A percentile compares a stretch with the other conserved stretches of the same genome.
Evolutionary conservation across 1,140 invertebrate species (phyloP).

Genomic region (Orchestia grillus): DNA sequence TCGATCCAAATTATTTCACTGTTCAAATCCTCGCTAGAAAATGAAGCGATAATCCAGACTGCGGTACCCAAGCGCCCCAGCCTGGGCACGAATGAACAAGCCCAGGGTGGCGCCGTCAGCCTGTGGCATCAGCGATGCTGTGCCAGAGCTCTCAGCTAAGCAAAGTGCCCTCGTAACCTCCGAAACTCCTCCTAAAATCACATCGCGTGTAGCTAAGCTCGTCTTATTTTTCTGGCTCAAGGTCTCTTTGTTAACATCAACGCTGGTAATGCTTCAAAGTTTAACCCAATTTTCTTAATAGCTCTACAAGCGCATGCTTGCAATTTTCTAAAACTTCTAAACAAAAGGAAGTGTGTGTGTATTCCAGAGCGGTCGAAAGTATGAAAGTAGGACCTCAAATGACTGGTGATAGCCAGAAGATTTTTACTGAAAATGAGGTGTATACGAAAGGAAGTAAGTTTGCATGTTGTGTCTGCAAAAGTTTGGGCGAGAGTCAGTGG

Average conservation of each 20-base stretch:
- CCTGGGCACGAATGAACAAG: not conserved
- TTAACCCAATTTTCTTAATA: constrained; percentile 23
- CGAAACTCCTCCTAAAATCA: constrained; percentile 27
- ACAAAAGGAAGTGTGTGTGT: not conserved
- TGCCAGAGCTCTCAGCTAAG: constrained; percentile 21
- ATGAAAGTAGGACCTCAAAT: not conserved
- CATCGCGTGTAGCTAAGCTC: constrained; percentile 45
- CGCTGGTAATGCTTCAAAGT: constrained; percentile 23
- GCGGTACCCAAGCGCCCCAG: not conserved
- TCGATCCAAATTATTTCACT: not conserved
- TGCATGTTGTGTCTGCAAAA: not conserved
- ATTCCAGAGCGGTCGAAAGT: not conserved
- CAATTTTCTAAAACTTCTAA: not conserved
- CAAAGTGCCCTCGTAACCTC: constrained; percentile 41
- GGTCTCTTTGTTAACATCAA: constrained; percentile 27
- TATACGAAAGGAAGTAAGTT: not conserved
- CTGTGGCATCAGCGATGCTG: constrained; percentile 8
- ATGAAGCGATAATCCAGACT: not conserved
- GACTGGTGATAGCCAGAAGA: not conserved
- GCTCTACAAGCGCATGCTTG: not conserved
- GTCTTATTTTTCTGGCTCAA: constrained; percentile 29
- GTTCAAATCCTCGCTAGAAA: not conserved
- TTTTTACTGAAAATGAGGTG: not conserved
- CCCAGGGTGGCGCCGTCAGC: not conserved
- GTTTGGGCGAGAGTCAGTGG: not conserved